Conservation (phyloP, 1,140 invertebrate genomes). For the Lepidotrigona ventralis region DNA sequence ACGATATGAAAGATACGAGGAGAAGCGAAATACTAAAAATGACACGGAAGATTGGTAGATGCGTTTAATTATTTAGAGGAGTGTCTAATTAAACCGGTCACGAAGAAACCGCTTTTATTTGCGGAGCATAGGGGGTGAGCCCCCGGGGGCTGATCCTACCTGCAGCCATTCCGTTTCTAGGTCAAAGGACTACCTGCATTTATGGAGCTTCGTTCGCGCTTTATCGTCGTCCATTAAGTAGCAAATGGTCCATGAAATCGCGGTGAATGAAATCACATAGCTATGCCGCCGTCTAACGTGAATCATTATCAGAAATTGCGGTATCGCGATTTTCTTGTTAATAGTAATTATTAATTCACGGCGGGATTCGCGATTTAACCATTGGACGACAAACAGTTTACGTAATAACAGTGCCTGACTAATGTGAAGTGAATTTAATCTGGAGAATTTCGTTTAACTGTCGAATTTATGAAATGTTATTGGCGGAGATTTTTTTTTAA, state of each 20-base stretch:
- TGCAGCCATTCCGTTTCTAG: constrained; percentile 18
- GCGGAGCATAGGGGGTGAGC: neutral
- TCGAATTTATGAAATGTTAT: neutral
- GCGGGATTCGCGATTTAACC: neutral
- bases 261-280: constrained; percentile 9
- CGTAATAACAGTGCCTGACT: neutral
- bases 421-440: neutral
- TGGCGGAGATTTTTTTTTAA: too few species aligned
- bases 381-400: neutral
- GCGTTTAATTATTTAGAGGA: constrained; percentile 4
- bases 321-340: neutral
- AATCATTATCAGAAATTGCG: neutral
- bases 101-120: constrained; percentile 3
- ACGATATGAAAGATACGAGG: neutral
- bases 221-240: constrained; percentile 3
- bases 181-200: constrained; percentile 11
- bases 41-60: neutral
- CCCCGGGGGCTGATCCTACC: constrained; percentile 15
- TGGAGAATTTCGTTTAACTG: neutral
- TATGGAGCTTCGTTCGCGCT: constrained; percentile 11
- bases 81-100: constrained; percentile 1
- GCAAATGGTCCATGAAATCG: constrained; percentile 23
- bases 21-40: neutral
- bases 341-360: neutral
- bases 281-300: too few species aligned